Percentiles rank a stretch among this genome's conserved stretches.
Evolutionary conservation across 2,888 invertebrate species (phyloP).

Genomic region (Meghimatium bilineatum): DNA sequence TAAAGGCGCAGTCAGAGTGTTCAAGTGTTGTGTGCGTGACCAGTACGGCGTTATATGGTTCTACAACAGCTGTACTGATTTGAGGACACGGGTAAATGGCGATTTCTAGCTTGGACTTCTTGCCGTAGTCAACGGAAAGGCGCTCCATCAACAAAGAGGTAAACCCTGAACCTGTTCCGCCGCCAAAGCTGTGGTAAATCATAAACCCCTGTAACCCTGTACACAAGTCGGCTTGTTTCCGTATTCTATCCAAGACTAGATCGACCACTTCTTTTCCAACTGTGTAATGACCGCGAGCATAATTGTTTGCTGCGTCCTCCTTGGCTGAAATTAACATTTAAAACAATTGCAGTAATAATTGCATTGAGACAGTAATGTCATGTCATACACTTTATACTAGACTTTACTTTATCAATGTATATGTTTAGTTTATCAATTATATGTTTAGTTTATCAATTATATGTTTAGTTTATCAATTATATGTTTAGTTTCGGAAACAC

Average conservation of each 20-base stretch:
- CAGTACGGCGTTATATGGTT: slow-evolving; percentile 95
- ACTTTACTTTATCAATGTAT: no score
- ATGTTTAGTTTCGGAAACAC: no score
- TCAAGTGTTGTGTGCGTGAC: slow-evolving; percentile 95
- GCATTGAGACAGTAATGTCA: no score
- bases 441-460: no score
- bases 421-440: no score
- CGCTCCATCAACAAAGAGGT: slow-evolving; percentile 49
- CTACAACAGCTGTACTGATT: slow-evolving; percentile 85
- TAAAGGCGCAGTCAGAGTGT: slow-evolving; percentile 96
- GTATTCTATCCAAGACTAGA: slow-evolving; percentile 40
- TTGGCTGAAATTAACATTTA: slow-evolving; percentile 26
- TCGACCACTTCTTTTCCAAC: slow-evolving; percentile 43
- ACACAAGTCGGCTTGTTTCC: slow-evolving; percentile 44
- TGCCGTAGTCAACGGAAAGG: slow-evolving; percentile 45
- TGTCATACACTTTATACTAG: no score
- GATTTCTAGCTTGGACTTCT: slow-evolving; percentile 47
- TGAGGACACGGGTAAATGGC: slow-evolving; percentile 47
- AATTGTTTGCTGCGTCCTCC: slow-evolving; percentile 52
- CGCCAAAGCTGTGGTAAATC: slow-evolving; percentile 48
- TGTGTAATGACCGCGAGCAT: slow-evolving; percentile 50
- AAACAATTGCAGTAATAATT: no score
- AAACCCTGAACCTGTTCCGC: slow-evolving; percentile 50
- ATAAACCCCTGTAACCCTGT: slow-evolving; percentile 45
- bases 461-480: no score